These are phyloP conservation scores for Phaonia tiefii DNA, from an alignment of 2,888 invertebrate genomes.

Conservation along the genomic window DNA sequence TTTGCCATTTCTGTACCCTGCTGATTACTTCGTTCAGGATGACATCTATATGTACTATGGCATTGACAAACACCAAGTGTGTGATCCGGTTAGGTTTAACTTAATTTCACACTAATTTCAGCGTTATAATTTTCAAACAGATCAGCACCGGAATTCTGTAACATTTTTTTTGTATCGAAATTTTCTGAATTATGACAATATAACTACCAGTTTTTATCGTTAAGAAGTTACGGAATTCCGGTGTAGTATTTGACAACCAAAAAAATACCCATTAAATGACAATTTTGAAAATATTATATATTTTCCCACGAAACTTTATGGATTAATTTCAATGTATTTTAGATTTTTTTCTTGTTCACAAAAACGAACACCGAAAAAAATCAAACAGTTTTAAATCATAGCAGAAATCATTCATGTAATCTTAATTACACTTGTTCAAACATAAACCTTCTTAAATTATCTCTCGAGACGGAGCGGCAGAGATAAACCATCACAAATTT, in stretches of 20 bases:
- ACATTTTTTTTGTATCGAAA: too few relatives aligned
- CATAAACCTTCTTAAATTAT: constrained; percentile 18
- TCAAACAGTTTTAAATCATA: constrained; percentile 11
- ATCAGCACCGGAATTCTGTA: too few relatives aligned
- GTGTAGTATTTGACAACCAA: constrained; percentile 15
- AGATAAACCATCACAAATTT: constrained; percentile 15
- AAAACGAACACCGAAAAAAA: constrained; percentile 12
- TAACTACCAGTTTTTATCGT: too few relatives aligned
- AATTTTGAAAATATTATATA: constrained; percentile 12
- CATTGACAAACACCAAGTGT: too few relatives aligned
- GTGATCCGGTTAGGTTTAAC: too few relatives aligned
- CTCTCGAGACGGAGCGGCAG: background rate
- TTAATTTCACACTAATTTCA: too few relatives aligned
- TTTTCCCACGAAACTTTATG: constrained; percentile 24
- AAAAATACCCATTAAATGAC: constrained; percentile 42
- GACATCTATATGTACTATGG: too few relatives aligned
- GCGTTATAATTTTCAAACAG: too few relatives aligned
- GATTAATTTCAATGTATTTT: constrained; percentile 44
- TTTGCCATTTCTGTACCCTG: too few relatives aligned
- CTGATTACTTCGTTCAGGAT: too few relatives aligned
- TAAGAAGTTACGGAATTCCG: too few relatives aligned
- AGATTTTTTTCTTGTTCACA: constrained; percentile 36
- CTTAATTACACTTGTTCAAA: constrained; percentile 15
- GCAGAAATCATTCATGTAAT: background rate
- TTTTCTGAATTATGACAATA: too few relatives aligned